These are phyloP conservation scores for Macaria liturata DNA, from an alignment of 2,888 invertebrate genomes.

Conservation along the genomic window DNA sequence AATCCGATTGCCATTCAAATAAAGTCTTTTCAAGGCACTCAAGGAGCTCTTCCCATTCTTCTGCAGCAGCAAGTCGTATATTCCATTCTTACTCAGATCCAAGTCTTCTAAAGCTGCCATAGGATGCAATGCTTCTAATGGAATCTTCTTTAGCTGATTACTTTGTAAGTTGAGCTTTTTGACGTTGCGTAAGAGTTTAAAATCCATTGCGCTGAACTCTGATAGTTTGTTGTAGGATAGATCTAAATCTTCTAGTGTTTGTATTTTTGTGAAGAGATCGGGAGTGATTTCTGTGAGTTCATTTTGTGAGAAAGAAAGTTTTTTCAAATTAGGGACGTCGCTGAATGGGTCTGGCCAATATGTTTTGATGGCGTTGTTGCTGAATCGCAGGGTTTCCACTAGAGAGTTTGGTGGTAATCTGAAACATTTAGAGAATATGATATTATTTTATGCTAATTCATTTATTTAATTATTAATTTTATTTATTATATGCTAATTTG, in stretches of 20 bases:
- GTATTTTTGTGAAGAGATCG: constrained; percentile 72
- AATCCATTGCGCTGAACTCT: constrained; percentile 65
- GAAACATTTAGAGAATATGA: constrained; percentile 39
- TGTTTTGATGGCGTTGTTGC: constrained; percentile 68
- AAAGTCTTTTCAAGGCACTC: constrained; percentile 63
- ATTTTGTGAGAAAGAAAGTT: constrained; percentile 77
- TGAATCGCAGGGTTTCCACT: constrained; percentile 67
- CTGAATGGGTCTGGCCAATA: constrained; percentile 77
- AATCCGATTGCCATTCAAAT: constrained; percentile 77
- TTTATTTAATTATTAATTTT: too few relatives aligned
- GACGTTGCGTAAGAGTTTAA: constrained; percentile 58
- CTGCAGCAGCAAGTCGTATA: constrained; percentile 62
- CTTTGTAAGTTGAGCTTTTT: constrained; percentile 74
- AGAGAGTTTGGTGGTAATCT: constrained; percentile 72
- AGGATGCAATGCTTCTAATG: constrained; percentile 62
- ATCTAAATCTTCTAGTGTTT: constrained; percentile 72
- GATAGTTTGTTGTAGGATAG: constrained; percentile 77
- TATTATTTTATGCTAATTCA: too few relatives aligned
- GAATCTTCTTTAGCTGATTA: constrained; percentile 70
- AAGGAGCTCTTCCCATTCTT: constrained; percentile 53
- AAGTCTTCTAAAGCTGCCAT: constrained; percentile 66
- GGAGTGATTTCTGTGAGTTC: constrained; percentile 69
- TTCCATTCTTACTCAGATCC: constrained; percentile 77
- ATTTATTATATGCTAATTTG: too few relatives aligned
- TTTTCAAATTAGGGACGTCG: constrained; percentile 62